These are phyloP conservation scores for Stegodyphus mimosarum DNA, from an alignment of 1,140 invertebrate species.

Conservation along the genomic window DNA sequence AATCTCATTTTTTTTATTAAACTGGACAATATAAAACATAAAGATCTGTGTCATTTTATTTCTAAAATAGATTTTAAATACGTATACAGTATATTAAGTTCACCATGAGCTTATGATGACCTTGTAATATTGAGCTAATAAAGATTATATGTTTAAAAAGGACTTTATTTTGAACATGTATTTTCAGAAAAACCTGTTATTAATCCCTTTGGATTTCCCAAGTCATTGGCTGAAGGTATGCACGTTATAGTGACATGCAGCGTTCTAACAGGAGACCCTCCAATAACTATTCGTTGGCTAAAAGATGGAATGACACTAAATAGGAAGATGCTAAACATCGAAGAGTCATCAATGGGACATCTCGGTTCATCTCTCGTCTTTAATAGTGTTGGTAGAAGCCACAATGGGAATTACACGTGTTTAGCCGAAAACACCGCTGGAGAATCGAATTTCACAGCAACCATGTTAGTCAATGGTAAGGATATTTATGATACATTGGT, in stretches of 20 bases:
- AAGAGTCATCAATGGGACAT: constrained; percentile 60
- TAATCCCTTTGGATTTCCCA: constrained; percentile 70
- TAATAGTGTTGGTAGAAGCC: constrained; percentile 65
- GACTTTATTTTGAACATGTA: too few relatives aligned
- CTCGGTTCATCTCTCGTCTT: constrained; percentile 66
- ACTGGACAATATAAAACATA: too few relatives aligned
- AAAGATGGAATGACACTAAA: constrained; percentile 73
- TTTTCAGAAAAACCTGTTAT: constrained; percentile 64
- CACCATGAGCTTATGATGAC: too few relatives aligned
- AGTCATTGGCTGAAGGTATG: constrained; percentile 83
- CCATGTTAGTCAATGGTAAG: constrained; percentile 76
- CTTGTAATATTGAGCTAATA: too few relatives aligned
- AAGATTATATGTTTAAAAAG: too few relatives aligned
- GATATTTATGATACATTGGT: not conserved
- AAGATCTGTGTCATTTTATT: too few relatives aligned
- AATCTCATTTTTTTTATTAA: too few relatives aligned
- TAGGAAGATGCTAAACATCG: constrained; percentile 69
- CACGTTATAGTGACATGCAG: constrained; percentile 85
- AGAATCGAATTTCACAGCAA: constrained; percentile 73
- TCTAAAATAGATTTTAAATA: too few relatives aligned
- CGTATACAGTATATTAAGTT: too few relatives aligned
- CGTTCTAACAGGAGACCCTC: constrained; percentile 82
- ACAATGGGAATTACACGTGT: constrained; percentile 78
- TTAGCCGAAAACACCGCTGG: constrained; percentile 77
- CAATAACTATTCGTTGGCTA: constrained; percentile 80